phyloP scores from a whole-genome alignment of 2,888 invertebrate genomes.

The Acleris laterana region DNA sequence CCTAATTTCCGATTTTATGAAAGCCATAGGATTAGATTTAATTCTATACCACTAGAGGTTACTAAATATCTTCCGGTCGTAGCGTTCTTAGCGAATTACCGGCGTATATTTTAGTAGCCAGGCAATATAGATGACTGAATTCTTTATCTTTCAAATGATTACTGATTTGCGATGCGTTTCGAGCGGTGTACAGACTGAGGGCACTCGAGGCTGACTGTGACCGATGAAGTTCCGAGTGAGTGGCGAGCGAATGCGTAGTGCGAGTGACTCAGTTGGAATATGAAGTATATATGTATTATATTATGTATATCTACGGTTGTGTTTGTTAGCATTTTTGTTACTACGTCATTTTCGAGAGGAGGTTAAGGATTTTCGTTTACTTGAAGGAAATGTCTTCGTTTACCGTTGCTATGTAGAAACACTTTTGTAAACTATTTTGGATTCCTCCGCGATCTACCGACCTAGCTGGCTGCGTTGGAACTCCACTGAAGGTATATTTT shows the following conservation, averaged over 20 bases:
- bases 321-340: constrained; percentile 72
- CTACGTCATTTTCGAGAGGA: constrained; percentile 63
- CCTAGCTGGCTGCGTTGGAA: constrained; percentile 52
- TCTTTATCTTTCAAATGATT: constrained; percentile 20
- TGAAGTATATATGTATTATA: constrained; percentile 24
- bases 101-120: neutral
- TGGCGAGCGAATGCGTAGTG: constrained; percentile 17
- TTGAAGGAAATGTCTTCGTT: constrained; percentile 54
- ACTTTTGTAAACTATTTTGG: constrained; percentile 48
- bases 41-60: neutral
- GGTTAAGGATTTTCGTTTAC: constrained; percentile 62
- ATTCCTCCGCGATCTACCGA: constrained; percentile 55
- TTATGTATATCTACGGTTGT: constrained; percentile 64
- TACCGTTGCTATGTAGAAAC: constrained; percentile 22
- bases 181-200: constrained; percentile 6
- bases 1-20: constrained; percentile 4
- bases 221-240: constrained; percentile 9
- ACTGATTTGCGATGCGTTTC: constrained; percentile 5
- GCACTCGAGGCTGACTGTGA: constrained; percentile 15
- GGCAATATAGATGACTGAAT: constrained; percentile 3
- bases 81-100: too few relatives aligned
- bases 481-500: constrained; percentile 59
- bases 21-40: constrained; percentile 1
- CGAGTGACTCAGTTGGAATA: constrained; percentile 12
- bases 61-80: constrained; percentile 4